Conservation (phyloP, 2,113 vertebrate genomes). For the Calyptommatus sinebrachiatus region DNA sequence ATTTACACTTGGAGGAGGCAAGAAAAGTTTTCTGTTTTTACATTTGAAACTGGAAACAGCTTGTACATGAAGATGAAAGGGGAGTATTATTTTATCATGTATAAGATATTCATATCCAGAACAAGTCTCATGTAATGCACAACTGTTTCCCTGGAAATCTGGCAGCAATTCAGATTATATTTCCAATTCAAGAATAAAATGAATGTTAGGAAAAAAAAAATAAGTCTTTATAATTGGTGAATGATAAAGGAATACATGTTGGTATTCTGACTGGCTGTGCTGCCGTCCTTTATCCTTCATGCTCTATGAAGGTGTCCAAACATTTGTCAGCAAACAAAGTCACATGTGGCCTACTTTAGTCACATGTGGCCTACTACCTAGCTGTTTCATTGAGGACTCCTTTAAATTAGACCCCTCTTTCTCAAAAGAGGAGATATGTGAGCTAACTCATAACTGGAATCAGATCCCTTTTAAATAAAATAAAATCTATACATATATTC, state of each 20-base stretch:
- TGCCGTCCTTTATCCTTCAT: constrained; percentile 30
- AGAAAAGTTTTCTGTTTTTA: background rate
- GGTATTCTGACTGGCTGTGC: background rate
- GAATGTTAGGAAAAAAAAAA: background rate
- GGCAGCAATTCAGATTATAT: background rate
- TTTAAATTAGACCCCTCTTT: background rate
- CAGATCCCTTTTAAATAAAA: background rate
- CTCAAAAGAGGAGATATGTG: constrained; percentile 14
- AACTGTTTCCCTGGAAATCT: background rate
- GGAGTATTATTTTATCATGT: background rate
- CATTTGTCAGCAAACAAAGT: constrained; percentile 41
- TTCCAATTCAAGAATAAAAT: background rate
- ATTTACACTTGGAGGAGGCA: too few species aligned
- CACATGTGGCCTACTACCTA: constrained; percentile 31
- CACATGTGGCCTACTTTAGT: constrained; percentile 53
- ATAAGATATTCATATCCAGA: background rate
- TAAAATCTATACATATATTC: background rate
- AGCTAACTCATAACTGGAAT: background rate
- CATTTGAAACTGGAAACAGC: background rate
- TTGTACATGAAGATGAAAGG: background rate
- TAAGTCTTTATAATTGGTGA: background rate
- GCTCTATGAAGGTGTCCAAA: constrained; percentile 23
- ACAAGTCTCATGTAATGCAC: background rate
- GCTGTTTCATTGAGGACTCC: background rate
- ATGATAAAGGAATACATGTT: background rate